Evolutionary conservation across 2,113 vertebrate species (phyloP).

Genomic region (Zapornia atra): DNA sequence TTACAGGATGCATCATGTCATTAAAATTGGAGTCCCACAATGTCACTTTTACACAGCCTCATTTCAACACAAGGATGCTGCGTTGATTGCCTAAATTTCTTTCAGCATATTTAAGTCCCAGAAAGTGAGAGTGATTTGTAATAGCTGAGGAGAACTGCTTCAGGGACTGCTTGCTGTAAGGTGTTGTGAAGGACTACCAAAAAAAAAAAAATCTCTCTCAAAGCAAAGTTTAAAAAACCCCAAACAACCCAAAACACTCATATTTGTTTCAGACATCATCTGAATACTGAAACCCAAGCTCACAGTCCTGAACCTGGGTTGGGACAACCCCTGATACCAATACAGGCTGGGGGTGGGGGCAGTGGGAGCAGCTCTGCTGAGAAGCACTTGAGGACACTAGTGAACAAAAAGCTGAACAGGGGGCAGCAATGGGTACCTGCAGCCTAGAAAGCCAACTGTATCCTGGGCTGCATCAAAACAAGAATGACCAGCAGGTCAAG

Average conservation of each 20-base stretch:
- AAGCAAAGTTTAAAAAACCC: neutral
- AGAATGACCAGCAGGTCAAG: no score
- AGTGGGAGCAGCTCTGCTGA: no score
- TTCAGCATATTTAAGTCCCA: neutral
- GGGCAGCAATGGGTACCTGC: no score
- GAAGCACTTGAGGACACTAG: no score
- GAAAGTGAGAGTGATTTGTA: neutral
- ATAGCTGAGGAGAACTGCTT: neutral
- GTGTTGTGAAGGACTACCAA: neutral
- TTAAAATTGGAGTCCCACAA: neutral
- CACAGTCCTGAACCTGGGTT: neutral
- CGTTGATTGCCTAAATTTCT: neutral
- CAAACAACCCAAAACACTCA: fast-evolving
- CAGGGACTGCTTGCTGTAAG: neutral
- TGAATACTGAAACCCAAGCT: neutral
- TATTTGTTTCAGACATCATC: neutral
- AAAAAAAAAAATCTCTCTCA: neutral
- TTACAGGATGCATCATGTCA: neutral
- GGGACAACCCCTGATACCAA: neutral
- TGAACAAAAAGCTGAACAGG: no score
- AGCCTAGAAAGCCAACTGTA: no score
- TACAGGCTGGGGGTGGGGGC: no score
- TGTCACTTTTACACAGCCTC: neutral
- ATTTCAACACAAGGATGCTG: neutral
- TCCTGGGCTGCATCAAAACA: no score